Base-by-base conservation (phyloP, 2,888 invertebrate genomes). In the Ommatoiulus sabulosus region DNA sequence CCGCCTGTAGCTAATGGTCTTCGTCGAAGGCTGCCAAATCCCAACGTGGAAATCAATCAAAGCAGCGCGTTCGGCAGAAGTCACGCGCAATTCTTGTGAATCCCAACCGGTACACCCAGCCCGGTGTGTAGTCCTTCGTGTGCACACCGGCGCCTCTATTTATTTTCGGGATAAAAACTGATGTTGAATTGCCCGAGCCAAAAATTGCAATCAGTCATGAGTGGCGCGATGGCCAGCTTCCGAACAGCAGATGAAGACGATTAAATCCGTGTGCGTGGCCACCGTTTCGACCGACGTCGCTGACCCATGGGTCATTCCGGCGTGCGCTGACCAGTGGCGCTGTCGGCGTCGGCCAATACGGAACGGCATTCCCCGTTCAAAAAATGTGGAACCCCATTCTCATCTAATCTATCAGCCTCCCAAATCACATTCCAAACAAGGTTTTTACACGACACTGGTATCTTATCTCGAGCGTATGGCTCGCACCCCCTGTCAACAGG, bases 361-460 rank as follows among this genome's bases (percentile, higher is more conserved):
- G 72, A 24, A 72, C 24, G 72, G 24, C 72, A 72, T 72, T 72
- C 72, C 63, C 72, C 72, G 72, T 72, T 72, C 72, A 72, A 72
- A 72, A n/a, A 72, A 72, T 72, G 72, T 7, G 72, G 3, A 72
- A 24, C 72, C 72, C 72, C 72, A 72, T 72, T 72, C 72, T 72
- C 20, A 43, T 44, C 85, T 46, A 85, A 85, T 85, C 46, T 85
- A 85, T 85, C 85, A 85, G 85, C 5, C 85, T 85, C 85, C 17
- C n/a, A 72, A 85, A 85, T 85, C 85, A 85, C 85, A 85, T 85
- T 44, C 85, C 85, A 17, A 85, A 85, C 85, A 85, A 43, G 85
- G 44, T 46, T 85, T 85, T 85, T 85, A 85, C 85, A 85, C 46
- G 85, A 85, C 85, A 85, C 85, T 85, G 85, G 85, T 44, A 85